Evolutionary conservation across 2,797 vertebrate genomes (phyloP), one percentile per base, ranked within the genome.

Genomic region (Euthynnus affinis): DNA sequence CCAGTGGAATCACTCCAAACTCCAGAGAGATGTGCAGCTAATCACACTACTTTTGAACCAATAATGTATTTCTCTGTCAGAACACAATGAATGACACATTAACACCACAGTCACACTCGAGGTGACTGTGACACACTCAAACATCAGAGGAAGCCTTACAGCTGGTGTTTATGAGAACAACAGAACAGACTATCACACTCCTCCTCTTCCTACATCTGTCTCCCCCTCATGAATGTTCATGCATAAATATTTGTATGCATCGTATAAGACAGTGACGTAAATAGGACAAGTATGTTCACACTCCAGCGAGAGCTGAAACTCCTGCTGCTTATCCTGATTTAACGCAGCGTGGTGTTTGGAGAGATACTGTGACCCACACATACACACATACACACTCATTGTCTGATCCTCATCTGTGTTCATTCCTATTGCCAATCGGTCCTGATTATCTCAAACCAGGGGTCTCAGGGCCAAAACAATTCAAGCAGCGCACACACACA

Each of bases 401-500:
- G 80, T 87, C 59, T 69, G 55, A 73, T 82, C 80, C 72, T 78
- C 83, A 71, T 64, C 44, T 5, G 70, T 46, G 3, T 74, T 59
- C 62, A 72, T 87, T 84, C 77, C 82, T 74, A 56, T 88, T 76
- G 85, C 74, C 83, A 82, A 70, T 85, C 80, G 80, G 56, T 75
- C 78, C 51, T 58, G 60, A 73, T 85, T 55, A 88, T 82, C 82
- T 77, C 87, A 76, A 78, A 49, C 37, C 82, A 86, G 75, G 87
- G 89, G 89, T 87, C 88, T 85, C 77, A n/a, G 86, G 90, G 82
- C 86, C 90, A 83, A 92, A 92, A 94, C 92, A 94, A 93, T 91
- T 84, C 83, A 84, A 61, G 63, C 71, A 77, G 52, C 51, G 17
- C 23, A 76, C 68, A 60, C 79, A 76, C 68, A 60, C 79, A 87